Percentiles rank a stretch among this genome's conserved stretches.
phyloP scores from a whole-genome alignment of 2,797 vertebrate genomes.

The Gymnodraco acuticeps region DNA sequence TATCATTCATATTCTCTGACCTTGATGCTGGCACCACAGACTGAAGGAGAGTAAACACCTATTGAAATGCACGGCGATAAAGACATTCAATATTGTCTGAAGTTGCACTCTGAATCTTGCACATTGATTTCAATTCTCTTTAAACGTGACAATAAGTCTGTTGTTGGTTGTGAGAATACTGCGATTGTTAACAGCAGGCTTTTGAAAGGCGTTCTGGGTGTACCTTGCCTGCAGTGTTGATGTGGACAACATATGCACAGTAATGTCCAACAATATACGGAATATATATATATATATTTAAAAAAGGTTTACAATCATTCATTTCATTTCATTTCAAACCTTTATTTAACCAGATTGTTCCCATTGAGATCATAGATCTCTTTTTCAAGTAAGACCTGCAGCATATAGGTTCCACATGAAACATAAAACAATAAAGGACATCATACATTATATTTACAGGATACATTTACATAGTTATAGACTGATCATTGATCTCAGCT shows the following conservation, averaged over 20 bases:
- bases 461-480: no score
- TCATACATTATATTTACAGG: no score
- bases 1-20: conserved; percentile 4
- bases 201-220: neutral
- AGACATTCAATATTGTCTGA: conserved; percentile 6
- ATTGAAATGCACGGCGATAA: conserved; percentile 21
- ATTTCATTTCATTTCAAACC: no score
- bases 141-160: neutral
- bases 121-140: neutral
- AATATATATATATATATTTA: no score
- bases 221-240: neutral
- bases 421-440: no score
- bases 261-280: no score
- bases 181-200: neutral
- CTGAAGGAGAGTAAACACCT: neutral
- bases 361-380: no score
- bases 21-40: neutral
- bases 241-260: neutral
- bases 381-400: no score
- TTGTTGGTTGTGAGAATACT: neutral
- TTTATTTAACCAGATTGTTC: no score
- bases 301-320: no score
- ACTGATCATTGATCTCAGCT: no score
- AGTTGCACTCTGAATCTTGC: conserved; percentile 1
- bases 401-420: no score